These are phyloP conservation scores for Otus sunia DNA, from an alignment of 2,113 vertebrate species.

Conservation along the genomic window DNA sequence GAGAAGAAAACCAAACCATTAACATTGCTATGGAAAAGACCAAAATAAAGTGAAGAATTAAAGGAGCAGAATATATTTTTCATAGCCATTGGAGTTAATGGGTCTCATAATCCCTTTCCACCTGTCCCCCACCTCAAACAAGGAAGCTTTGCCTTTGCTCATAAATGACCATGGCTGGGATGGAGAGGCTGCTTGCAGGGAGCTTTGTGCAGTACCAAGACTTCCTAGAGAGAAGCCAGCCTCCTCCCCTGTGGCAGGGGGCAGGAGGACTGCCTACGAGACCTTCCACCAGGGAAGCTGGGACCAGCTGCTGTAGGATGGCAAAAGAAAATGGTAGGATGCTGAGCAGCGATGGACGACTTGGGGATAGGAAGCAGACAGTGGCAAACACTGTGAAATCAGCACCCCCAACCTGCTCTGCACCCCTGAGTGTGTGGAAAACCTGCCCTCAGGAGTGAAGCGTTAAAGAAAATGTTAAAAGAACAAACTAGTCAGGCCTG, in stretches of 20 bases:
- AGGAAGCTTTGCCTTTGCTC: not conserved
- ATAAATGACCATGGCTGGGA: not conserved
- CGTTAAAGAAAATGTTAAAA: not conserved
- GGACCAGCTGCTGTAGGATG: not conserved
- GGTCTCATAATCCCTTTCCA: not conserved
- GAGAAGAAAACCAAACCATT: not conserved
- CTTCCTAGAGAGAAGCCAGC: not conserved
- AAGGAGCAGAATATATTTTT: not conserved
- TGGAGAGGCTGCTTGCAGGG: not conserved
- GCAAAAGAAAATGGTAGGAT: not conserved
- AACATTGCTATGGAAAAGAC: not conserved
- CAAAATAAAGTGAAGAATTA: not conserved
- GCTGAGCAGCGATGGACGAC: not conserved
- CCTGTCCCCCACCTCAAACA: not conserved
- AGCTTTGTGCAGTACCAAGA: not conserved
- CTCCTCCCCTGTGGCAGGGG: not conserved
- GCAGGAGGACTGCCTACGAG: not conserved
- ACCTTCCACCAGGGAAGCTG: not conserved
- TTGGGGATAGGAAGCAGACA: not conserved
- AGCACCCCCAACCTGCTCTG: not conserved
- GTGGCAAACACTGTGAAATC: not conserved
- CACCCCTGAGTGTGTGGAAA: not conserved
- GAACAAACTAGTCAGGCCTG: not conserved
- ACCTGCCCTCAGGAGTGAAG: not conserved
- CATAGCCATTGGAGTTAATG: not conserved